phyloP scores from a whole-genome alignment of 1,140 invertebrate genomes.

The Bilobella aurantiaca region DNA sequence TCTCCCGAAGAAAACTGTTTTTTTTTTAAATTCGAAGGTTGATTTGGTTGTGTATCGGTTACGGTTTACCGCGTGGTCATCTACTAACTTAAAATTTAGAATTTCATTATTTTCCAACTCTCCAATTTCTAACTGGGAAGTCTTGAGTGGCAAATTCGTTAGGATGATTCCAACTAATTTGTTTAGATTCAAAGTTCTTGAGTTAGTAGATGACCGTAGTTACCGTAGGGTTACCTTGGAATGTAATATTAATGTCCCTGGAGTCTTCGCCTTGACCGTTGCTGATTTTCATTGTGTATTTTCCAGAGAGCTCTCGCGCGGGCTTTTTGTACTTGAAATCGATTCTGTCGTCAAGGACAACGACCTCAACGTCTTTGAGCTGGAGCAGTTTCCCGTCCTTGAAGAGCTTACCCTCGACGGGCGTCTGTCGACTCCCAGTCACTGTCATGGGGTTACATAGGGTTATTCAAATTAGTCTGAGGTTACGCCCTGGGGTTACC shows the following conservation, averaged over 20 bases:
- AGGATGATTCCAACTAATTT: neutral
- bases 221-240: constrained; percentile 57
- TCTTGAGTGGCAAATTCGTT: too few relatives aligned
- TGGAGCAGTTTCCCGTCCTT: constrained; percentile 78
- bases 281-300: constrained; percentile 72
- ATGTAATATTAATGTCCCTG: constrained; percentile 69
- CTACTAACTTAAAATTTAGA: too few relatives aligned
- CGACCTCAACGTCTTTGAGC: constrained; percentile 76
- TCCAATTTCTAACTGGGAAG: too few relatives aligned
- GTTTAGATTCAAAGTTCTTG: neutral
- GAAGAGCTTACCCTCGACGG: constrained; percentile 73
- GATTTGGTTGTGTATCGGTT: too few relatives aligned
- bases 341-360: constrained; percentile 77
- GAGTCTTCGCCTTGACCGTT: constrained; percentile 80
- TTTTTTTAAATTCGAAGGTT: too few relatives aligned
- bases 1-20: too few relatives aligned
- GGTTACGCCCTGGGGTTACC: too few relatives aligned
- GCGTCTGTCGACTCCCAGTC: constrained; percentile 70
- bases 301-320: constrained; percentile 62
- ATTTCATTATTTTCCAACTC: too few relatives aligned
- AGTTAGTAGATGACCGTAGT: constrained; percentile 5
- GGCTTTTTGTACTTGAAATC: constrained; percentile 85
- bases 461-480: too few relatives aligned
- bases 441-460: too few relatives aligned
- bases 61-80: too few relatives aligned